phyloP scores from a whole-genome alignment of 2,113 vertebrate species.

The Sinocyclocheilus rhinocerous region DNA sequence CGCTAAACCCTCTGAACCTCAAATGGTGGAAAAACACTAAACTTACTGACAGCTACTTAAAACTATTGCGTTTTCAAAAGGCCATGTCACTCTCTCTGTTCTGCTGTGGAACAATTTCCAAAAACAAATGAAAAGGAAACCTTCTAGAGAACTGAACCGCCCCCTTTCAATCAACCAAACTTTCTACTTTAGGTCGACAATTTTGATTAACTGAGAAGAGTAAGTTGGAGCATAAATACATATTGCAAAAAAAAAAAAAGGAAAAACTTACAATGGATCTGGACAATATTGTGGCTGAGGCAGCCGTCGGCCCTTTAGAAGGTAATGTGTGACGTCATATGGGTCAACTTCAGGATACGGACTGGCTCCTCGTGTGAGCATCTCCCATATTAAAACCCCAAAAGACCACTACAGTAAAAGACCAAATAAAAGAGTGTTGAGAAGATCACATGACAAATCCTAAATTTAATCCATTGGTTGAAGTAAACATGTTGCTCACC shows the following conservation, averaged over 20 bases:
- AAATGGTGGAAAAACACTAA: constrained; percentile 26
- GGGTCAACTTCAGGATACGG: constrained; percentile 89
- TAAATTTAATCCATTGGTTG: background rate
- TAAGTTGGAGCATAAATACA: background rate
- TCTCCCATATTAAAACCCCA: constrained; percentile 92
- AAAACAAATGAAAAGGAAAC: background rate
- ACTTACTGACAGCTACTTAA: background rate
- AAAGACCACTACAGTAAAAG: constrained; percentile 87
- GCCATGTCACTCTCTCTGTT: constrained; percentile 5
- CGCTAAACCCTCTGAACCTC: constrained; percentile 35
- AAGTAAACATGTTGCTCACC: constrained; percentile 71
- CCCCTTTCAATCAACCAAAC: background rate
- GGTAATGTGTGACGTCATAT: constrained; percentile 87
- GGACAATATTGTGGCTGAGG: constrained; percentile 92
- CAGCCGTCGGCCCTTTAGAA: constrained; percentile 86
- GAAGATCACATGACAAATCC: background rate
- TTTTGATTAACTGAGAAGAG: background rate
- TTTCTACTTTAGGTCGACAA: no score
- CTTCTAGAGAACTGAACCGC: background rate
- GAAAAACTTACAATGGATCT: constrained; percentile 84
- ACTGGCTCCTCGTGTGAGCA: constrained; percentile 90
- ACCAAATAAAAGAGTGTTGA: background rate
- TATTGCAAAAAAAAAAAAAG: background rate
- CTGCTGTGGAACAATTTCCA: background rate
- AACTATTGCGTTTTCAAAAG: background rate